A percentile compares a stretch with the other conserved stretches of the same genome.
Conservation (phyloP, 2,797 vertebrate species). For the Sebastes trivittatus region DNA sequence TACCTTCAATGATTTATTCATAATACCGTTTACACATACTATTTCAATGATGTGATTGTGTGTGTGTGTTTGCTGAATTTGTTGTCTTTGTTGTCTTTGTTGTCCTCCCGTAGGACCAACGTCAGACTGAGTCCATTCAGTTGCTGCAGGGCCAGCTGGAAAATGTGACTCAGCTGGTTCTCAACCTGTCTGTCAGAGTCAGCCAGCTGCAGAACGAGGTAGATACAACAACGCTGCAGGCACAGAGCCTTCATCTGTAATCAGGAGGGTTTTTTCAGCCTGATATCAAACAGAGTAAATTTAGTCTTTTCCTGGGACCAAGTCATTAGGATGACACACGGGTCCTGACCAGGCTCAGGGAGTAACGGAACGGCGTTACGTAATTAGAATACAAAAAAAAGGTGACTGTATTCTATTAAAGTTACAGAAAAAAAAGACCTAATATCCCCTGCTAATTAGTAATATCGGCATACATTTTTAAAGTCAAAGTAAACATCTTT, state of each 20-base stretch:
- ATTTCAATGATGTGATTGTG: background rate
- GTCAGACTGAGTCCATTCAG: conserved; percentile 96
- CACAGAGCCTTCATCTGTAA: conserved; percentile 26
- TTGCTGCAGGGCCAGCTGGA: conserved; percentile 91
- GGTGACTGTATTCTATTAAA: background rate
- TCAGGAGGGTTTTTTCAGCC: background rate
- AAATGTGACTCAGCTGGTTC: conserved; percentile 90
- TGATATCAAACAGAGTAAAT: conserved; percentile 5
- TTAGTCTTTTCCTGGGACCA: background rate
- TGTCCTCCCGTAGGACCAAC: conserved; percentile 85
- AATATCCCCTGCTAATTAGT: too few relatives aligned
- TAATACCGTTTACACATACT: background rate
- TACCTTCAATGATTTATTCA: background rate
- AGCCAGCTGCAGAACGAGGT: conserved; percentile 91
- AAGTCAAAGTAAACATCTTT: background rate
- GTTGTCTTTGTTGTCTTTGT: conserved; percentile 3
- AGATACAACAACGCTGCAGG: conserved; percentile 14
- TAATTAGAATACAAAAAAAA: background rate
- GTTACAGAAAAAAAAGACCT: background rate
- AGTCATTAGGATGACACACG: background rate
- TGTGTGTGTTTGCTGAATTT: background rate
- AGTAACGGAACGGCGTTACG: background rate
- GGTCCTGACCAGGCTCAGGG: background rate
- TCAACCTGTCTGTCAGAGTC: conserved; percentile 90
- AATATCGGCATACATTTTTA: too few relatives aligned